Evolutionary conservation across 2,888 invertebrate species (phyloP).

Genomic region (Steinernema scapterisci): DNA sequence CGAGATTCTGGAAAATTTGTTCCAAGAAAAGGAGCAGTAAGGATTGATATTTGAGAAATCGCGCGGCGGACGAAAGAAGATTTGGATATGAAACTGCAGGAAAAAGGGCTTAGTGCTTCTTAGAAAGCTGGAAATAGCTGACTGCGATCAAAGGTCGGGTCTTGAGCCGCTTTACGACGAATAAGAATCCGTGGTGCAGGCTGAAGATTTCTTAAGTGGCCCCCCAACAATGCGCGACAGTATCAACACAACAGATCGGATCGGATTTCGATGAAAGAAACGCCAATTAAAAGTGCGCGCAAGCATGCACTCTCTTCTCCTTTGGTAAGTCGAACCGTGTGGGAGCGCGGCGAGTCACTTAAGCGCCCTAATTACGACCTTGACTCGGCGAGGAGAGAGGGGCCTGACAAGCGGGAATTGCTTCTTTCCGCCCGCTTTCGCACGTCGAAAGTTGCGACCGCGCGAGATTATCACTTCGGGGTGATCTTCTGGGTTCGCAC

Average conservation of each 20-base stretch:
- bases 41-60: too few species aligned
- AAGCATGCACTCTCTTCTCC: background rate
- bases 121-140: too few species aligned
- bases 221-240: background rate
- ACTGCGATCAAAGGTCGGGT: too few species aligned
- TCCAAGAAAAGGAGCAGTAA: too few species aligned
- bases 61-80: too few species aligned
- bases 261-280: constrained; percentile 13
- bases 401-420: background rate
- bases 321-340: constrained; percentile 4
- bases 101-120: too few species aligned
- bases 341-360: constrained; percentile 23
- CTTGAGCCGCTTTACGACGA: too few species aligned
- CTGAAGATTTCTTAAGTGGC: too few species aligned
- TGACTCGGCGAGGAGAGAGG: background rate
- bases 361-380: constrained; percentile 10
- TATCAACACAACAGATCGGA: background rate
- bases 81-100: too few species aligned
- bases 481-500: constrained; percentile 1
- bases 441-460: background rate
- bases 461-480: background rate
- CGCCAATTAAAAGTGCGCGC: constrained; percentile 5
- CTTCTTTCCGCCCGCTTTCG: constrained; percentile 11
- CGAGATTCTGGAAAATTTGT: too few species aligned
- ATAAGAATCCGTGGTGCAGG: too few species aligned